Percentiles rank a stretch among this genome's conserved stretches.
phyloP scores from a whole-genome alignment of 2,113 vertebrate species.

The Gymnarchus niloticus region DNA sequence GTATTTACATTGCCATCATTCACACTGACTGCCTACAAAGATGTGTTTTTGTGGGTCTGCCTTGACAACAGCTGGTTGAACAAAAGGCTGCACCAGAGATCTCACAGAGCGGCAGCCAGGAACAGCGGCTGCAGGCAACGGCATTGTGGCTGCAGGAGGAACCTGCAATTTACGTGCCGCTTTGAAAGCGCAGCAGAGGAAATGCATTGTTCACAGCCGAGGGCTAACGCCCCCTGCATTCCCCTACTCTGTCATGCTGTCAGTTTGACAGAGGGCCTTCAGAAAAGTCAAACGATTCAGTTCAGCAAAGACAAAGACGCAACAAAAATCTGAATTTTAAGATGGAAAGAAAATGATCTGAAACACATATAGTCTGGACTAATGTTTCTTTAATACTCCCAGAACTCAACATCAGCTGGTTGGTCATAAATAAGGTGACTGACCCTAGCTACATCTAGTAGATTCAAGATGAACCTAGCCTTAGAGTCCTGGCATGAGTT shows the following conservation, averaged over 20 bases:
- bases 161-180: background rate
- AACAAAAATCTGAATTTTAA: background rate
- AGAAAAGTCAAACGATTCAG: background rate
- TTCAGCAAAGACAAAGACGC: background rate
- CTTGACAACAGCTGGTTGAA: background rate
- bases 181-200: background rate
- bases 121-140: background rate
- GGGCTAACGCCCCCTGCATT: background rate
- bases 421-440: background rate
- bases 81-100: background rate
- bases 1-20: background rate
- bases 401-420: background rate
- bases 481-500: background rate
- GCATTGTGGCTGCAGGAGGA: background rate
- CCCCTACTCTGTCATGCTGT: constrained; percentile 1
- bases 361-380: background rate
- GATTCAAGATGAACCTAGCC: background rate
- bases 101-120: background rate
- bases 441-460: background rate
- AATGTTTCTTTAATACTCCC: background rate
- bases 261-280: background rate
- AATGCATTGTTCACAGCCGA: background rate
- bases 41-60: background rate
- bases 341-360: background rate
- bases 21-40: background rate